Base-by-base conservation (phyloP, 2,888 invertebrate species). In the Coelogynopora nodosa region DNA sequence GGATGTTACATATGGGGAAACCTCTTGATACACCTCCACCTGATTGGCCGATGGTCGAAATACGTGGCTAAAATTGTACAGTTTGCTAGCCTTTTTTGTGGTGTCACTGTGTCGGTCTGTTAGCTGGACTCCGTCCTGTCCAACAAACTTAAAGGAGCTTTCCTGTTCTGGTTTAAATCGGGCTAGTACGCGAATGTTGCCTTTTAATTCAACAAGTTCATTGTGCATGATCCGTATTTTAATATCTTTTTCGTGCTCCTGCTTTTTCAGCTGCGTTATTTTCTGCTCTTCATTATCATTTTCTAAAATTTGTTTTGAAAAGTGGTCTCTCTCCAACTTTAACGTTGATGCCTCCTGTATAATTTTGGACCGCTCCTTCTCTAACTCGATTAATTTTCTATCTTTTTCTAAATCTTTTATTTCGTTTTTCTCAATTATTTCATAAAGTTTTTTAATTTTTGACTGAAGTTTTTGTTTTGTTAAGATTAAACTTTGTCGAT, bases 221-320 rank as follows among this genome's bases (percentile, higher is more conserved):
- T 85, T 85, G 23, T 85, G 85, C 28, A 85, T 85, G 13, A 85
- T n/a, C 26, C 74, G 67, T 27, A 85, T 85, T 67, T 85, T 67
- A 1, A 85, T 23, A 30, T 85, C 85, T 23, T 85, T 85, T 85
- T 85, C 85, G n/a, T 85, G 67, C 18, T 85, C 85, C 23, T 67
- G 5, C 67, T 67, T 85, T 23, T 85, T 67, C 30, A 67, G 26
- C 13, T 85, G 0, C 5, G 67, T n/a, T 26, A 85, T 67, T 28
- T 67, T 26, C n/a, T 27, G 30, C 23, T 67, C 67, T 67, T 67
- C 85, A n/a, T 67, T 26, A 67, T 85, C 85, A 67, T 85, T 85
- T 27, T 85, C 67, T 5, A 67, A 10, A 18, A 85, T 0, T 27
- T 85, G 85, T 23, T 67, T 67, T 1, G 27, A 26, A 23, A 85